These are phyloP conservation scores for Alligator mississippiensis DNA, from an alignment of 2,113 vertebrate genomes.

Conservation along the genomic window DNA sequence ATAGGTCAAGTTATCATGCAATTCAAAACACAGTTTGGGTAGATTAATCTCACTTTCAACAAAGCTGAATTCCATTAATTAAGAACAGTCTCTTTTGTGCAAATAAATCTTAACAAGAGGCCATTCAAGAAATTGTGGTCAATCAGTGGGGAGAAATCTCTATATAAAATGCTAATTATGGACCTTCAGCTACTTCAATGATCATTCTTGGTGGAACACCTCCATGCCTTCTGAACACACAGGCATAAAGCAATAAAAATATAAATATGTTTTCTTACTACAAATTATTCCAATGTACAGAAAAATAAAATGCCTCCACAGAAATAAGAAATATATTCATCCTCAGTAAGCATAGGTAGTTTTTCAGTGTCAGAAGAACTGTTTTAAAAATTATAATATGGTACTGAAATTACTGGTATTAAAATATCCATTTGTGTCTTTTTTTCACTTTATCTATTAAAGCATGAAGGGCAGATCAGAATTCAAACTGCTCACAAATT, in stretches of 20 bases:
- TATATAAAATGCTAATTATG: background rate
- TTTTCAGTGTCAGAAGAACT: no score
- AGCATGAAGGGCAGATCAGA: no score
- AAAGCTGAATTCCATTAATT: background rate
- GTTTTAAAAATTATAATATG: no score
- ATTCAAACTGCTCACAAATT: no score
- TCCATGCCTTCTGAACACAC: background rate
- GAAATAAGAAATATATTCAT: no score
- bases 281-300: no score
- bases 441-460: no score
- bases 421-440: no score
- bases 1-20: background rate
- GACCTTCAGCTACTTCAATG: background rate
- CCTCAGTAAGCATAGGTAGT: no score
- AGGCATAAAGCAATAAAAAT: background rate
- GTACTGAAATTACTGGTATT: no score
- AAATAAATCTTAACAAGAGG: background rate
- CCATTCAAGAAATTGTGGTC: background rate
- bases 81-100: background rate
- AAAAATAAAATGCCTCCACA: no score
- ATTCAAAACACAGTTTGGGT: background rate
- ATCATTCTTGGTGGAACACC: no score
- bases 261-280: background rate
- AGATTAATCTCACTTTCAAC: background rate
- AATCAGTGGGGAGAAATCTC: background rate